Conservation (phyloP, 2,113 vertebrate species). For the Tragelaphus strepsiceros region DNA sequence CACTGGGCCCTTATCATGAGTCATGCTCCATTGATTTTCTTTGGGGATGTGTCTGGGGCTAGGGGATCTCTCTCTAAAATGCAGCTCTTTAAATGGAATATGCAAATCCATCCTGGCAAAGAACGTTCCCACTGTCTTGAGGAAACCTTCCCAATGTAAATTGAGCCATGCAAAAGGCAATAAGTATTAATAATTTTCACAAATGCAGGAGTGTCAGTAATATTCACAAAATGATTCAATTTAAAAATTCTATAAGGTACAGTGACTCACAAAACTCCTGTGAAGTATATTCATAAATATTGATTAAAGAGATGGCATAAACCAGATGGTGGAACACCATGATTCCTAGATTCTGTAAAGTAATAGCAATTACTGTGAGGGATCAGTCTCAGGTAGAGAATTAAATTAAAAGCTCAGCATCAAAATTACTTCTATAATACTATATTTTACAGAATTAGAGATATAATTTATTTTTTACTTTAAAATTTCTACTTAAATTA, state of each 20-base stretch:
- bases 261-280: conserved; percentile 32
- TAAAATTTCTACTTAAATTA: background rate
- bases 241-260: background rate
- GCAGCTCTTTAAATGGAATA: background rate
- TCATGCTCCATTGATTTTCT: background rate
- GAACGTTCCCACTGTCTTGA: background rate
- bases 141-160: background rate
- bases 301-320: conserved; percentile 45
- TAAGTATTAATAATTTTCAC: background rate
- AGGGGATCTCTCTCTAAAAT: background rate
- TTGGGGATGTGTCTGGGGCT: background rate
- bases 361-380: background rate
- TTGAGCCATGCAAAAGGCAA: background rate
- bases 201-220: background rate
- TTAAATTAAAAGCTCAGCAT: background rate
- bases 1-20: background rate
- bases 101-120: background rate
- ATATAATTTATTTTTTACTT: background rate
- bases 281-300: conserved; percentile 57
- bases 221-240: conserved; percentile 5
- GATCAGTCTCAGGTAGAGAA: background rate
- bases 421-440: background rate
- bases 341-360: background rate
- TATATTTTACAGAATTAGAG: background rate
- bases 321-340: conserved; percentile 52